Evolutionary conservation across 2,888 invertebrate genomes (phyloP).

Genomic region (Polyommatus icarus): DNA sequence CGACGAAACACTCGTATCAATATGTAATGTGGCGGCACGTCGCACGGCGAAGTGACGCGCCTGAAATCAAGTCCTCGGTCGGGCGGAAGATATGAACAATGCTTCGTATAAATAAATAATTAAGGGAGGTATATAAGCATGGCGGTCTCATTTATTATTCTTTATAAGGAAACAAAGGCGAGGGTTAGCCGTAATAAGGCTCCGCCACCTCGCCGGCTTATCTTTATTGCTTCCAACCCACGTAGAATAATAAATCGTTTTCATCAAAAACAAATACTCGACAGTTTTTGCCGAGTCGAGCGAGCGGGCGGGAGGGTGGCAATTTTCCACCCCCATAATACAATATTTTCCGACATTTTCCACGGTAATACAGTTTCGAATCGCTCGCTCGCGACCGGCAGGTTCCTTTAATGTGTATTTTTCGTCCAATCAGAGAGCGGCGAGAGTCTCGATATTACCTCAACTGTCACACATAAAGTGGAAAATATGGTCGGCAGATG

Average conservation of each 20-base stretch:
- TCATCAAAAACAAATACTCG: slow-evolving; percentile 82
- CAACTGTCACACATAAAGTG: slow-evolving; percentile 83
- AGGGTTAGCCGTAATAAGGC: slow-evolving; percentile 82
- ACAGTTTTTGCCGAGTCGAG: slow-evolving; percentile 81
- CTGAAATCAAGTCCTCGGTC: slow-evolving; percentile 44
- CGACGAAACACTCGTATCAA: neutral
- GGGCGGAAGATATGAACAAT: slow-evolving; percentile 72
- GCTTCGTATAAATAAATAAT: slow-evolving; percentile 78
- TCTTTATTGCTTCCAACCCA: slow-evolving; percentile 82
- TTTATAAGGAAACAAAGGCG: slow-evolving; percentile 82
- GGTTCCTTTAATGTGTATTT: slow-evolving; percentile 82
- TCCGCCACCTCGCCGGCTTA: slow-evolving; percentile 81
- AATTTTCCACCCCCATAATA: slow-evolving; percentile 81
- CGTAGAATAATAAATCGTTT: slow-evolving; percentile 82
- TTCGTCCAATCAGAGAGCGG: slow-evolving; percentile 81
- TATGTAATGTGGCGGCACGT: slow-evolving; percentile 52
- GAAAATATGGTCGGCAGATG: slow-evolving; percentile 81
- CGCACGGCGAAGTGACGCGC: slow-evolving; percentile 50
- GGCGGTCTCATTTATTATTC: slow-evolving; percentile 80
- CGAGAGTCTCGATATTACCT: slow-evolving; percentile 82
- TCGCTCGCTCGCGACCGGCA: slow-evolving; percentile 78
- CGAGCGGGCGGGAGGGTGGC: slow-evolving; percentile 78
- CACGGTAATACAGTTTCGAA: slow-evolving; percentile 81
- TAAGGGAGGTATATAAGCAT: slow-evolving; percentile 78
- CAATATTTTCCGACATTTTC: slow-evolving; percentile 82